Conservation (phyloP, 1,140 invertebrate species). For the Drosophila parabipectinata region DNA sequence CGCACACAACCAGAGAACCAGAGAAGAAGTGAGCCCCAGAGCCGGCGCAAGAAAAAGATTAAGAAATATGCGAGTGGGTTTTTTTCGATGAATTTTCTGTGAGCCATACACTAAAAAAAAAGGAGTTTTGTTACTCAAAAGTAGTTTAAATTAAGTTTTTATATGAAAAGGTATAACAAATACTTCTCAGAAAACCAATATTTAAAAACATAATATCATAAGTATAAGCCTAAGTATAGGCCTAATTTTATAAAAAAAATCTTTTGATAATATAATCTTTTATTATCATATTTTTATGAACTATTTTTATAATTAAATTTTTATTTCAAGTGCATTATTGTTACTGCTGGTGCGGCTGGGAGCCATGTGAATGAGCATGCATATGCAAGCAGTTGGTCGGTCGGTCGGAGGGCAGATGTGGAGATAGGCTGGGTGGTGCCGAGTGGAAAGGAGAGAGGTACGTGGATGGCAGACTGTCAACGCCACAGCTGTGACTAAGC, state of each 20-base stretch:
- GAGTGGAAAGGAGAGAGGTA: background rate
- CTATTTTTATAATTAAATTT: slow-evolving; percentile 7
- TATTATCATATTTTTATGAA: background rate
- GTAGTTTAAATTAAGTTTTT: too few species aligned
- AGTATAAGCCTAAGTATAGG: too few species aligned
- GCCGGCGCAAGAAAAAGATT: slow-evolving; percentile 69
- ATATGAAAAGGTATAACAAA: too few species aligned
- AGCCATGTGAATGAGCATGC: slow-evolving; percentile 61
- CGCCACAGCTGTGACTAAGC: slow-evolving; percentile 80
- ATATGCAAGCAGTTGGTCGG: slow-evolving; percentile 49
- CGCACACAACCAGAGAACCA: background rate
- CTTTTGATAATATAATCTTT: background rate
- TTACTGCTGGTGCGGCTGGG: slow-evolving; percentile 42
- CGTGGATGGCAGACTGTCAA: slow-evolving; percentile 53
- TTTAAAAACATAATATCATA: too few species aligned
- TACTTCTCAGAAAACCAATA: too few species aligned
- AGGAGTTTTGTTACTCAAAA: background rate
- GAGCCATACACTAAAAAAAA: background rate
- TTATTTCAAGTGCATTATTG: slow-evolving; percentile 37
- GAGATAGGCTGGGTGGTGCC: background rate
- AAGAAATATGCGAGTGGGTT: slow-evolving; percentile 69
- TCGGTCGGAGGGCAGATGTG: slow-evolving; percentile 1
- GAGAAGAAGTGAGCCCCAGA: slow-evolving; percentile 17
- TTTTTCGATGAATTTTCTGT: slow-evolving; percentile 27
- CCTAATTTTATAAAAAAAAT: too few species aligned